A percentile compares a stretch with the other conserved stretches of the same genome.
These are phyloP conservation scores for Phymatocera aterrima DNA, from an alignment of 2,888 invertebrate genomes.

Conservation along the genomic window DNA sequence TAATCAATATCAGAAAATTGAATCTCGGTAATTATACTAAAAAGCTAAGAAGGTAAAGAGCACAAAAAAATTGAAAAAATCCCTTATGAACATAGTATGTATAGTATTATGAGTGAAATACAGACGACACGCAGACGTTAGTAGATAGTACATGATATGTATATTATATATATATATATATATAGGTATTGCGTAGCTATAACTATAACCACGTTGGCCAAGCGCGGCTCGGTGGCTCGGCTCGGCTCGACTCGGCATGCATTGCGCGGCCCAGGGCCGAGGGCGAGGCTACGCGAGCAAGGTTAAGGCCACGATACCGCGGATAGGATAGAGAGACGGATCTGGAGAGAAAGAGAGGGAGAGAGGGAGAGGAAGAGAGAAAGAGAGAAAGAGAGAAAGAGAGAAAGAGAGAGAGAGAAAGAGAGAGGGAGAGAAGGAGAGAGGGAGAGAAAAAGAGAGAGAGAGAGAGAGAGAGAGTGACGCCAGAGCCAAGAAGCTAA, in stretches of 20 bases:
- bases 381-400: no score
- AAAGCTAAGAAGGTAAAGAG: no score
- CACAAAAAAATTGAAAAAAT: neutral
- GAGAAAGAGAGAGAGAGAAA: no score
- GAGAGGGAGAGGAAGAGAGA: no score
- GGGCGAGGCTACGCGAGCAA: conserved; percentile 31
- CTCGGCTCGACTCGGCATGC: conserved; percentile 6
- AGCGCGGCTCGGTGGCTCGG: neutral
- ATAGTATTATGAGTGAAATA: no score
- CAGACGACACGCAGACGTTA: conserved; percentile 7
- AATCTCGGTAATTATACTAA: no score
- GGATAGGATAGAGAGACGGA: conserved; percentile 34
- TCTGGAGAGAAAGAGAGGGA: neutral
- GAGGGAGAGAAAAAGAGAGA: no score
- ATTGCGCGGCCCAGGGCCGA: conserved; percentile 38
- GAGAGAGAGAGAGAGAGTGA: conserved; percentile 33
- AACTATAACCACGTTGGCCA: conserved; percentile 35
- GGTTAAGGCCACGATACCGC: conserved; percentile 23
- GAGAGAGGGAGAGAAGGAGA: no score
- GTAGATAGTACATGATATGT: neutral
- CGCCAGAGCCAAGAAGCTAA: conserved; percentile 44
- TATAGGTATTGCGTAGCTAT: no score
- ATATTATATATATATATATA: neutral
- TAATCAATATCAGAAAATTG: no score
- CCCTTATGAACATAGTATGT: neutral